These are phyloP conservation scores for Pyrgus malvae DNA, from an alignment of 2,888 invertebrate genomes.

Conservation along the genomic window DNA sequence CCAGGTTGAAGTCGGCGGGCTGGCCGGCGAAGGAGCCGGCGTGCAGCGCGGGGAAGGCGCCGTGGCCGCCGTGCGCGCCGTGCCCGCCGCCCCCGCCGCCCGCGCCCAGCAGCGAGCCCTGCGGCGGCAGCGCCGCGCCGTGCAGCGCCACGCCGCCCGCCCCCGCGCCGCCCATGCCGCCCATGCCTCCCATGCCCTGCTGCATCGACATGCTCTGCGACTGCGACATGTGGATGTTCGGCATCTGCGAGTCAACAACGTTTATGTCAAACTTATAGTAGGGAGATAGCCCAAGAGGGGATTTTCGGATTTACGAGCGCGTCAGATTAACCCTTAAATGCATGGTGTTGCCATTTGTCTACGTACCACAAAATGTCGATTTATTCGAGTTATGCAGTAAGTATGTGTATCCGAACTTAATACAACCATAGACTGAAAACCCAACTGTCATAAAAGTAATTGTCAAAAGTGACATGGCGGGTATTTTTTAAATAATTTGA, in stretches of 20 bases:
- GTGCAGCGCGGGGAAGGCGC: slow-evolving; percentile 61
- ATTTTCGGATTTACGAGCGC: no score
- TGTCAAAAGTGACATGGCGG: no score
- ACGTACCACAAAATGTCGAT: no score
- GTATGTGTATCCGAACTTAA: no score
- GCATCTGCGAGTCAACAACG: slow-evolving; percentile 68
- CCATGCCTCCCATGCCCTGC: slow-evolving; percentile 55
- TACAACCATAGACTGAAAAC: no score
- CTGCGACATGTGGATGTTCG: slow-evolving; percentile 87
- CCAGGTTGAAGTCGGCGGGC: slow-evolving; percentile 88
- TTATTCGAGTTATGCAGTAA: no score
- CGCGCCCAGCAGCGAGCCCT: slow-evolving; percentile 50
- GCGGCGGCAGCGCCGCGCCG: slow-evolving; percentile 48
- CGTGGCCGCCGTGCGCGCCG: slow-evolving; percentile 29
- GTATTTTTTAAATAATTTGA: no score
- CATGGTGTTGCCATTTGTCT: no score
- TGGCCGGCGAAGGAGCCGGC: slow-evolving; percentile 72
- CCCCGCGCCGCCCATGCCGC: slow-evolving; percentile 45
- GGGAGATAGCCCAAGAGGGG: no score
- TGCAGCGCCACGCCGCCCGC: slow-evolving; percentile 51
- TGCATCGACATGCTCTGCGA: slow-evolving; percentile 84
- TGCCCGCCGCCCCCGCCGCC: slow-evolving; percentile 43
- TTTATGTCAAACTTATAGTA: not conserved
- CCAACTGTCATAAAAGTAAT: no score
- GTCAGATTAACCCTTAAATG: no score